Percentiles rank a stretch among this genome's conserved stretches.
These are phyloP conservation scores for Synchiropus splendidus DNA, from an alignment of 2,113 vertebrate genomes.

Conservation along the genomic window DNA sequence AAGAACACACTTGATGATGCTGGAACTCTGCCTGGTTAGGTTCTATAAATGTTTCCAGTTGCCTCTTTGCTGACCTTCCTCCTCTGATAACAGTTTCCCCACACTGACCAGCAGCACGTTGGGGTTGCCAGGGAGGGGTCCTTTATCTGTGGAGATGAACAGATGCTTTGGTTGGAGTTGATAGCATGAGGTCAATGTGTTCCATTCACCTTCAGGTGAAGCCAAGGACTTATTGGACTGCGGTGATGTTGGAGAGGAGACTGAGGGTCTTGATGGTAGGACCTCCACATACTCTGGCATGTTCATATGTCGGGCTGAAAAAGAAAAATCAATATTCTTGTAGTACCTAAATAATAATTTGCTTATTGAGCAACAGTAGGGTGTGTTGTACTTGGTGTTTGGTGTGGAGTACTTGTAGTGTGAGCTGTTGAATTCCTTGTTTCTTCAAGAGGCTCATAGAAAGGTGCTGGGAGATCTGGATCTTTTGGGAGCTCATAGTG, in stretches of 20 bases:
- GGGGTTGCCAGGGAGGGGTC: slow-evolving; percentile 55
- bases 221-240: background rate
- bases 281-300: slow-evolving; percentile 45
- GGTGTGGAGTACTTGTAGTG: slow-evolving; percentile 30
- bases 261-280: slow-evolving; percentile 7
- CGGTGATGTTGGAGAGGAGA: slow-evolving; percentile 4
- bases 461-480: slow-evolving; percentile 23
- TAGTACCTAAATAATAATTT: too few species aligned
- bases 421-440: background rate
- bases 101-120: slow-evolving; percentile 63
- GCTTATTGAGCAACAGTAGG: too few species aligned
- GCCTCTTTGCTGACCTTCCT: slow-evolving; percentile 40
- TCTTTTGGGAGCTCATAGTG: too few species aligned
- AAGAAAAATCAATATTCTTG: too few species aligned
- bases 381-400: too few species aligned
- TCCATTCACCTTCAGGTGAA: slow-evolving; percentile 3
- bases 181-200: background rate
- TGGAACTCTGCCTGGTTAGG: background rate
- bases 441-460: slow-evolving; percentile 5
- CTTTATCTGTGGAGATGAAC: slow-evolving; percentile 13
- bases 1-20: slow-evolving; percentile 11
- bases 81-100: slow-evolving; percentile 51
- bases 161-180: background rate
- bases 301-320: slow-evolving; percentile 24
- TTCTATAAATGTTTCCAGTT: background rate